Base-by-base conservation (phyloP, 2,797 vertebrate genomes). In the Margarornis squamiger region DNA sequence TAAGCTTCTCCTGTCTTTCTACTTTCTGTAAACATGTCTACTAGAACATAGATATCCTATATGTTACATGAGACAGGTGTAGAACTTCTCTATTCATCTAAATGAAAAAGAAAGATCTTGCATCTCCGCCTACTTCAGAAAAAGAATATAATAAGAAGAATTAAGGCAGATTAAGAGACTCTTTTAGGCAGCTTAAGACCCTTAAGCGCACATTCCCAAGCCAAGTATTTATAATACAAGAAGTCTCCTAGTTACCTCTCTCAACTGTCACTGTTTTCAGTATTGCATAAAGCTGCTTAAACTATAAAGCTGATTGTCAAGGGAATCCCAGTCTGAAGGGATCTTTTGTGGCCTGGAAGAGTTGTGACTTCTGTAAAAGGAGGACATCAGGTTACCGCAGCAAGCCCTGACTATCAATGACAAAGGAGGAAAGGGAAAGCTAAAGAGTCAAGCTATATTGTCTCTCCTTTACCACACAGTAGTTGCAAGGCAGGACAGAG, bases 221-320 rank as follows among this genome's bases (percentile, higher is more conserved):
- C 51, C 91, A 92, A 93, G 95, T 87, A 82, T 86, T 91, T 92
- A 43, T 72, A 88, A 63, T 81, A 73, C 30, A 84, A 90, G 74
- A 83, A 87, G 58, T 74, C 85, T 94, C 75, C 68, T 78, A 85
- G 89, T 92, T 95, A 76, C 85, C 77, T 65, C 96, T 81, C 82
- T 97, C 72, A 74, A 87, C 68, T 80, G 87, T 83, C 82, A 68
- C 85, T 52, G 72, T 88, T 95, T 79, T 78, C 83, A 79, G 90
- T 68, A 89, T 66, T 74, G 78, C 43, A 84, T 75, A 96, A 96
- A 96, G 92, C 91, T 91, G 90, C 92, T 97, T 95, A 96, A 83
- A 81, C 43, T 76, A 84, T 41, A 95, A 96, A 97, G 95, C 93
- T 92, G 89, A 95, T 93, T 90, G 81, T 61, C 83, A 86, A 77